Base-by-base conservation (phyloP, 2,888 invertebrate genomes). In the Frankliniella intonsa region DNA sequence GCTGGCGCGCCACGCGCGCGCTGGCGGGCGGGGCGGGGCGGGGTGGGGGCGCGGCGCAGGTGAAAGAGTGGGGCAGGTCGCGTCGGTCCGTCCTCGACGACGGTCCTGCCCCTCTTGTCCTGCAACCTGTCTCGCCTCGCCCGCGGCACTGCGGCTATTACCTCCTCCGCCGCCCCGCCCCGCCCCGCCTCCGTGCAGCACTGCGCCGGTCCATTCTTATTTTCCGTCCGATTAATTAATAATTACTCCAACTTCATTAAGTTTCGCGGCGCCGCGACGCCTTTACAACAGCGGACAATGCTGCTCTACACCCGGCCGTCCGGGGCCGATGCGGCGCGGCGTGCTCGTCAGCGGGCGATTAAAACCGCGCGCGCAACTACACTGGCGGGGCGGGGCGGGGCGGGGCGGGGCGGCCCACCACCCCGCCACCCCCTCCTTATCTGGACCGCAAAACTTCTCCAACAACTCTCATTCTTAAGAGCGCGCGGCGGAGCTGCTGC, bases 401-500 rank as follows among this genome's bases (percentile, higher is more conserved):
- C 55, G 55, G 12, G 55, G 55, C 55, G 55, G 9, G 51, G 55
- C 55, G 3, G 2, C 2, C 62, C 55, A 17, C 62, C 17, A n/a
- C 17, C 62, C 62, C 22, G 25, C 69, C 69, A 76, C 69, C 69
- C 69, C 69, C 25, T n/a, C 69, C 69, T 76, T 76, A 76, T 76
- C 69, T 76, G 69, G 69, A 38, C 38, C 69, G 69, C 22, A 76
- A 76, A 38, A 76, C 22, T 76, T 76, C 69, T 38, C 69, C 69
- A 76, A 76, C 69, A 76, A 76, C 69, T 76, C 69, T 76, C 69
- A 76, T 76, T 82, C 80, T 69, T 80, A 80, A 62, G 79, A 79
- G 79, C 79, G 69, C 65, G 62, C 22, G 38, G 38, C 49, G 12
- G 62, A 17, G 27, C 50, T 22, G 17, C 9, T 25, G 22, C n/a